A percentile compares a stretch with the other conserved stretches of the same genome.
These are phyloP conservation scores for Portevinia maculata DNA, from an alignment of 2,888 invertebrate species.

Conservation along the genomic window DNA sequence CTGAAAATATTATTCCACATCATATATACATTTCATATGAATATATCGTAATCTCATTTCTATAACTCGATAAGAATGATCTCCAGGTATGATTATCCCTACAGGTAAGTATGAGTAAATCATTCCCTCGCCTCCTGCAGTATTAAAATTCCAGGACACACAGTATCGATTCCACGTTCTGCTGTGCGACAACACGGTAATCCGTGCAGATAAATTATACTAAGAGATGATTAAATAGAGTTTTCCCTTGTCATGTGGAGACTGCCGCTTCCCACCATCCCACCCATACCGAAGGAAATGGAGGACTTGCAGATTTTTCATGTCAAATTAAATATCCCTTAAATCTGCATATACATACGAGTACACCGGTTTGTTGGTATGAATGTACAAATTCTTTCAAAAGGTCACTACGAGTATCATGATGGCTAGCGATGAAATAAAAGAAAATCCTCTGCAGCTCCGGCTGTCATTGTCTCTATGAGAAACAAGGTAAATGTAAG, in stretches of 20 bases:
- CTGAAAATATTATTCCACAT: neutral
- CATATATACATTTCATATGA: no score
- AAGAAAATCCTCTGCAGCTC: conserved; percentile 22
- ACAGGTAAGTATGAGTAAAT: neutral
- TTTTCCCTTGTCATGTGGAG: conserved; percentile 41
- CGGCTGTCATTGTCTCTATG: conserved; percentile 35
- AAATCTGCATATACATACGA: conserved; percentile 37
- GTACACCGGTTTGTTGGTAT: neutral
- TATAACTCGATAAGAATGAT: conserved; percentile 39
- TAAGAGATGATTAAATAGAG: conserved; percentile 66
- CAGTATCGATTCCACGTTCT: conserved; percentile 17
- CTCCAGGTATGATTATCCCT: conserved; percentile 46
- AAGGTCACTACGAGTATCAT: conserved; percentile 49
- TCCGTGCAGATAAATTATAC: conserved; percentile 66
- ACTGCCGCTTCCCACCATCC: conserved; percentile 1
- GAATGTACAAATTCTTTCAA: conserved; percentile 8
- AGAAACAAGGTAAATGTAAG: conserved; percentile 48
- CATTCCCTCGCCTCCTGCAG: conserved; percentile 7
- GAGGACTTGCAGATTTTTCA: conserved; percentile 59
- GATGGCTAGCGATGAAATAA: conserved; percentile 40
- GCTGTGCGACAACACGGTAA: conserved; percentile 57
- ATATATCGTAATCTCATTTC: conserved; percentile 9
- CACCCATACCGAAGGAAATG: no score
- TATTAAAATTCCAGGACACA: conserved; percentile 6
- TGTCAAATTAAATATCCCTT: conserved; percentile 60